phyloP scores from a whole-genome alignment of 2,888 invertebrate genomes.

The Drosophila anceps region DNA sequence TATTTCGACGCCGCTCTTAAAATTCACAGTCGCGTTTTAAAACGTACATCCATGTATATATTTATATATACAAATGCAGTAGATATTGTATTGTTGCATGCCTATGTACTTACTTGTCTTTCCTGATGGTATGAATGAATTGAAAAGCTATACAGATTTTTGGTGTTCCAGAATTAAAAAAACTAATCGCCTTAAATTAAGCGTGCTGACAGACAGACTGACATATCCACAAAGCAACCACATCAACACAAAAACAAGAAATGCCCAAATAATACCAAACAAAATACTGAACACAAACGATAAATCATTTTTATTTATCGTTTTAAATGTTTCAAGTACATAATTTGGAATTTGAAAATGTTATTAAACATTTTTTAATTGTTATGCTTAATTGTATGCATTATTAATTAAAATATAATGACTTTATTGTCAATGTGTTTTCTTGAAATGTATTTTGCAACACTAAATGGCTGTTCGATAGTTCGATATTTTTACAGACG shows the following conservation, averaged over 20 bases:
- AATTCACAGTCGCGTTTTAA: neutral
- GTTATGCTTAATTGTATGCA: neutral
- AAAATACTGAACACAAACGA: neutral
- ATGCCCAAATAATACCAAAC: slow-evolving; percentile 15
- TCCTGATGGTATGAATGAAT: neutral
- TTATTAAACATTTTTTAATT: neutral
- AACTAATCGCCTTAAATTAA: slow-evolving; percentile 11
- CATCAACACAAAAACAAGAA: slow-evolving; percentile 25
- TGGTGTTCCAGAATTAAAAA: slow-evolving; percentile 14
- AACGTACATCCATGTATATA: neutral
- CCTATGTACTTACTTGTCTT: slow-evolving; percentile 21
- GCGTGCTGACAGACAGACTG: slow-evolving; percentile 35
- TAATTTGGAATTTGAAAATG: neutral
- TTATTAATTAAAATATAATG: no score
- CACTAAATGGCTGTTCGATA: slow-evolving; percentile 9
- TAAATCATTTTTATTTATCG: fast-evolving
- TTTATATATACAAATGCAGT: neutral
- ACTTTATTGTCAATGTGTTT: neutral
- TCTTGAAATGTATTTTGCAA: neutral
- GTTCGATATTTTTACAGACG: neutral
- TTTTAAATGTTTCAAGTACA: no score
- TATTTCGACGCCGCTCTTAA: slow-evolving; percentile 8
- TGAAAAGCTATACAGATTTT: neutral
- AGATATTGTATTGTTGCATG: neutral
- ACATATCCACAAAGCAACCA: slow-evolving; percentile 10